phyloP scores from a whole-genome alignment of 2,113 vertebrate species.

The Tychaedon coryphoeus region DNA sequence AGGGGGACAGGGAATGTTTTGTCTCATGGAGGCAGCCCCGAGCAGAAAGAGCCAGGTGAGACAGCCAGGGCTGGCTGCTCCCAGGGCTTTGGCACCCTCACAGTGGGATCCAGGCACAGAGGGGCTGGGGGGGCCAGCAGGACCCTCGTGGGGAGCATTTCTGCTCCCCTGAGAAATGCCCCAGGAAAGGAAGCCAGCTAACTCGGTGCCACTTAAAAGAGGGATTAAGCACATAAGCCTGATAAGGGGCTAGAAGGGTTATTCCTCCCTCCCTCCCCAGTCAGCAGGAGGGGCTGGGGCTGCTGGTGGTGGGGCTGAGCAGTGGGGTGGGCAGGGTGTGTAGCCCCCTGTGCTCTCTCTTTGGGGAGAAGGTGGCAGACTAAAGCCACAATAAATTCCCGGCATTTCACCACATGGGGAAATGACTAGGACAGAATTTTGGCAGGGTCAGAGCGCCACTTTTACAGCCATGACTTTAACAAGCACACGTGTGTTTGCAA shows the following conservation, averaged over 20 bases:
- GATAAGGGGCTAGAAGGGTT: neutral
- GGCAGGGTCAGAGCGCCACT: neutral
- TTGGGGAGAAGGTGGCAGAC: rapidly evolving
- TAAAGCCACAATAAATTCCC: neutral
- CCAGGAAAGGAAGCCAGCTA: neutral
- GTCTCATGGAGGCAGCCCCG: rapidly evolving
- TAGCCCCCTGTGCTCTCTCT: rapidly evolving
- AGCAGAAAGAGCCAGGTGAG: neutral
- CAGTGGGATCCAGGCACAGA: rapidly evolving
- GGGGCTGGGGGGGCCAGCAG: rapidly evolving
- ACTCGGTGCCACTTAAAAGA: neutral
- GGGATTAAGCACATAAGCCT: neutral
- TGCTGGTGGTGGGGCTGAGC: neutral
- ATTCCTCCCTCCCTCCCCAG: neutral
- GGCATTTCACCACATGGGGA: neutral
- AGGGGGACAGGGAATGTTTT: neutral
- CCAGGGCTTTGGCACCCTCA: neutral
- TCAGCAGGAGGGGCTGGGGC: neutral
- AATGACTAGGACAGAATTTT: neutral
- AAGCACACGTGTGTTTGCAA: neutral
- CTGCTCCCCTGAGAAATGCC: neutral
- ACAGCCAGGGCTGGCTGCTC: neutral
- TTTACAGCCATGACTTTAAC: neutral
- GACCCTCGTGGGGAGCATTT: rapidly evolving
- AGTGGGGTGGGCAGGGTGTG: neutral